Base-by-base conservation (phyloP, 2,797 vertebrate species). In the Labeo calbasu region DNA sequence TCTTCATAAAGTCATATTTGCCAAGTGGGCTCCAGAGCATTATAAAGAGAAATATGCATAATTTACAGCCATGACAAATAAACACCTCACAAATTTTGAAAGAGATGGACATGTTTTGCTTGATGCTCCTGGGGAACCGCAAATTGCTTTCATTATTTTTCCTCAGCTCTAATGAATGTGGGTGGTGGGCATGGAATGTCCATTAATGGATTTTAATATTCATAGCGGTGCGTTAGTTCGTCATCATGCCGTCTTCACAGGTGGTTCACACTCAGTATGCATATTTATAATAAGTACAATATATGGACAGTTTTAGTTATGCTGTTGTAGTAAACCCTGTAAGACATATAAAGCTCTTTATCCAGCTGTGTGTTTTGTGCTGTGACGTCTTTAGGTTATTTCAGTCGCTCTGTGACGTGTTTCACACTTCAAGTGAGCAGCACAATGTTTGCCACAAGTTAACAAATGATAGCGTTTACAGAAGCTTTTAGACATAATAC, bases 71-170 rank as follows among this genome's bases (percentile, higher is more conserved):
- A 6, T 48, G 40, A 69, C 59, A 68, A 82, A 75, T 83, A 77
- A 68, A 77, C 23, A 48, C 63, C 50, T 77, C 51, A 61, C 53
- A 84, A 3, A 25, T 70, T 51, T 78, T 32, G 66, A 71, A 71
- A 84, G 53, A 70, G 63, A 84, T 78, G 53, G 19, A 25, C 65
- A 61, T 71, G 82, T 70, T 78, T 78, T 50, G 53, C 59, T 84
- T 61, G 82, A 78, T 84, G 65, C 63, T 78, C 40, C 28, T 70
- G 25, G 43, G 75, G 21, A 70, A 59, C 23, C 2, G 14, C 17
- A 84, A 84, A 84, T 78, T 84, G 82, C 82, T 78, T 84, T 68
- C 65, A 78, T 84, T 78, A 78, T 78, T 78, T 84, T 70, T 28
- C 25, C 43, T 57, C 28, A 70, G 65, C 68, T 40, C 28, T 71